Evolutionary conservation across 92 coral and sea anemone species (phyloP), one percentile per base, ranked within the genome.

Genomic region (Porites lobata): DNA sequence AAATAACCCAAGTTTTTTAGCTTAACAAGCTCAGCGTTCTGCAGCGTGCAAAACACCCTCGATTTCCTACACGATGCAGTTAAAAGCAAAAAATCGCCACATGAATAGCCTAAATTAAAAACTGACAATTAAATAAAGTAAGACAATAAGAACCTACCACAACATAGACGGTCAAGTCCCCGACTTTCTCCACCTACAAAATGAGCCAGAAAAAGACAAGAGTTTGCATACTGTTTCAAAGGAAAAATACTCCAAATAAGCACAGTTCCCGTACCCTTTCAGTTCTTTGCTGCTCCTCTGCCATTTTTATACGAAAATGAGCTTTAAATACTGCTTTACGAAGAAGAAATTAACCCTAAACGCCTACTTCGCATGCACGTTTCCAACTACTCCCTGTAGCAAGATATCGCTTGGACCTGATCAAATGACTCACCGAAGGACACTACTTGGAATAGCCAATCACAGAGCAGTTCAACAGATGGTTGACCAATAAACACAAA

Each of bases 151-250:
- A 54, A 76, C 68, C 69, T 85, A 93, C 99, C 96, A 92, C 95
- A 65, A 98, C 91, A 72, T 90, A 91, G 4, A 98, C 98, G 62
- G 99, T 98, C 89, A 98, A 91, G 90, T 98, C 98, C 57, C 99
- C 99, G 56, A 98, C 98, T 91, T 97, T 97, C 89, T 97, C 99
- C 74, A 90, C 94, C 99, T 97, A 76, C 90, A 94, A 95, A 89
- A 75, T 63, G 64, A 47, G 65, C 47, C 71, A 50, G 50, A 50
- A 64, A 61, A 83, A 7, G 51, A 61, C 70, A 65, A 72, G 65
- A 84, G 80, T 43, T 47, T 50, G 64, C 61, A 32, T 50, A 72
- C 59, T 8, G 73, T 61, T 38, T 64, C 78, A 65, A 84, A 50
- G 72, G 47, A 15, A 2, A 62, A 47, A 82, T 3, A 38, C 13